Percentiles rank a stretch among this genome's conserved stretches.
Conservation (phyloP, 2,797 vertebrate species). For the Eidolon dupreanum region DNA sequence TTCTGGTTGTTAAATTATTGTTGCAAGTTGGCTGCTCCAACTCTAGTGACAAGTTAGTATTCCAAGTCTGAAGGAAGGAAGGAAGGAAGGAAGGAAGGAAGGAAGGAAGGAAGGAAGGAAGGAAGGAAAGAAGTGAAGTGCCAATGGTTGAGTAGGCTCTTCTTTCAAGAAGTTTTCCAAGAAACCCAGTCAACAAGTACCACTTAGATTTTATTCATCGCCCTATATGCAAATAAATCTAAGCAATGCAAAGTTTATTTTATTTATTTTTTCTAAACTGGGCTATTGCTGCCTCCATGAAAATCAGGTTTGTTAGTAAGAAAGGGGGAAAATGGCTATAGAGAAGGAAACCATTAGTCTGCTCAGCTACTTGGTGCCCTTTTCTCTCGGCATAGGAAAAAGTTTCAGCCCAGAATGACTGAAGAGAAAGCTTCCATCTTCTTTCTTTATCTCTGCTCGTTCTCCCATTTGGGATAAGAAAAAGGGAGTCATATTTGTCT, state of each 20-base stretch:
- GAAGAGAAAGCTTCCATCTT: neutral
- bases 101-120: neutral
- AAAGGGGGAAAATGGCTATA: neutral
- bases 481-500: neutral
- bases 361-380: fast-evolving
- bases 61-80: neutral
- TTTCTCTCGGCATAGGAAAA: neutral
- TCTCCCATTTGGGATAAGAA: neutral
- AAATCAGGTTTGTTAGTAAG: neutral
- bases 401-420: neutral
- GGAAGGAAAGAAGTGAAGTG: neutral
- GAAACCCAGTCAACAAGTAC: neutral
- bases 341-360: neutral
- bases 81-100: neutral
- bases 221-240: neutral
- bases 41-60: neutral
- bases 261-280: neutral
- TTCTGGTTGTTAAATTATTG: neutral
- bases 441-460: neutral
- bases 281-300: neutral
- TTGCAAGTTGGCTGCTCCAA: neutral
- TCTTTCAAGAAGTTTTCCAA: neutral
- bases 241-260: neutral
- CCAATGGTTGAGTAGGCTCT: too few relatives aligned
- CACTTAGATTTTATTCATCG: neutral